Evolutionary conservation across 2,888 invertebrate species (phyloP).

Genomic region (Clistopyga incitator): DNA sequence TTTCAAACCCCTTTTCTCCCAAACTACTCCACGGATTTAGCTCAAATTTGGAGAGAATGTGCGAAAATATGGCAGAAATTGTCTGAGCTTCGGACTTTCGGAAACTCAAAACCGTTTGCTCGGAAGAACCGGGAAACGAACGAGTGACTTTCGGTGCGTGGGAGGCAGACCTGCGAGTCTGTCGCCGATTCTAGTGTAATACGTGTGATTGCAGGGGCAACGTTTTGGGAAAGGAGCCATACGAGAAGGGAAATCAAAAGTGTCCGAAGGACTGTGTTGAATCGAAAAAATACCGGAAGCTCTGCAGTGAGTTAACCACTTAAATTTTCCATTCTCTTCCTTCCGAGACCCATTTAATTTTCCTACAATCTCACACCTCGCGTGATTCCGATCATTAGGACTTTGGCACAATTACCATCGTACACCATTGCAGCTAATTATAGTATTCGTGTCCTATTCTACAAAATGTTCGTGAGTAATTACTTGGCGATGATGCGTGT

Average conservation of each 20-base stretch:
- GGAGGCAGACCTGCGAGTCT: too few relatives aligned
- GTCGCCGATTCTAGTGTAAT: too few relatives aligned
- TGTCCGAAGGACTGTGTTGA: slow-evolving; percentile 37
- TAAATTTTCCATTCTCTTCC: background rate
- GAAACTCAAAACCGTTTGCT: too few relatives aligned
- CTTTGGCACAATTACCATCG: slow-evolving; percentile 6
- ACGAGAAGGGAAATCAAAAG: slow-evolving; percentile 38
- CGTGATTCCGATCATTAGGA: background rate
- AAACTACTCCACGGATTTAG: too few relatives aligned
- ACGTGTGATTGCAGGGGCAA: slow-evolving; percentile 50
- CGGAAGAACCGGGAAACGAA: too few relatives aligned
- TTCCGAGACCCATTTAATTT: background rate
- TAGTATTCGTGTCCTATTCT: background rate
- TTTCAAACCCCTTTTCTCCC: too few relatives aligned
- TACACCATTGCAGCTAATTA: background rate
- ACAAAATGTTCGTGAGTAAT: slow-evolving; percentile 16
- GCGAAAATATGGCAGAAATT: too few relatives aligned
- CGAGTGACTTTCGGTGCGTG: background rate
- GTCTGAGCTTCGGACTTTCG: too few relatives aligned
- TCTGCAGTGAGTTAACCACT: slow-evolving; percentile 57
- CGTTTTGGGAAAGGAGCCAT: slow-evolving; percentile 37
- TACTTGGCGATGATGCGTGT: background rate
- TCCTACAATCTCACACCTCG: slow-evolving; percentile 5
- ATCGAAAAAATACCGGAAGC: slow-evolving; percentile 52
- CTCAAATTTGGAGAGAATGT: too few relatives aligned